Evolutionary conservation across 2,113 vertebrate genomes (phyloP), one percentile per base, ranked within the genome.

Genomic region (Colistium nudipinnis): DNA sequence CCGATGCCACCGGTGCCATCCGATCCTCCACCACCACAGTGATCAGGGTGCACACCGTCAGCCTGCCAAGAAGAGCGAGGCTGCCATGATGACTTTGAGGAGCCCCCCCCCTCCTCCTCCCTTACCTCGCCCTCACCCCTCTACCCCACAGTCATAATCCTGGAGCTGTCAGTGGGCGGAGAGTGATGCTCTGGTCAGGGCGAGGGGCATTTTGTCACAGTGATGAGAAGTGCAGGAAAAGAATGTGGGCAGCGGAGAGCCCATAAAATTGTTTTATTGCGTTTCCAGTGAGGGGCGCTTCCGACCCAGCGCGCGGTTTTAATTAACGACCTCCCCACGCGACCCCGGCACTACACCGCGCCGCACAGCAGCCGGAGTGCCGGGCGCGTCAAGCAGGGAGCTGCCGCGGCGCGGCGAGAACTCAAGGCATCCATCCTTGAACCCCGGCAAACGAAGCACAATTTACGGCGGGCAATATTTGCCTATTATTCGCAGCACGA

Each of bases 181-280:
- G 90, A 93, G 77, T 92, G 90, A 93, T 86, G 76, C 70, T 73
- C 77, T 67, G 80, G 82, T 81, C 55, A 14, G 62, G 24, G 56
- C 76, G 87, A 87, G 83, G n/a, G 77, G 82, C 83, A 90, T 89
- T 93, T 91, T 90, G 88, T 93, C 92, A 93, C 44, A 62, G 52
- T 71, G 85, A 90, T 89, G 90, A 92, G 89, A 92, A 92, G 89
- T 87, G 78, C 76, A 63, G 59, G 17, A 74, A 91, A 88, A 83
- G 87, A 87, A 89, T 73, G 74, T 79, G 88, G 78, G 85, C 88
- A 88, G 79, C 63, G n/a, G 83, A 87, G 81, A 59, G 53, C 30
- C 90, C 75, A 93, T 92, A 93, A 92, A 92, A 48, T 24, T 92
- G 86, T 83, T 93, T 93, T 91, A 93, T 92, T 82, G 84, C 87